Percentiles rank a stretch among this genome's conserved stretches.
Evolutionary conservation across 2,888 invertebrate species (phyloP).

Genomic region (Isoperla grammatica): DNA sequence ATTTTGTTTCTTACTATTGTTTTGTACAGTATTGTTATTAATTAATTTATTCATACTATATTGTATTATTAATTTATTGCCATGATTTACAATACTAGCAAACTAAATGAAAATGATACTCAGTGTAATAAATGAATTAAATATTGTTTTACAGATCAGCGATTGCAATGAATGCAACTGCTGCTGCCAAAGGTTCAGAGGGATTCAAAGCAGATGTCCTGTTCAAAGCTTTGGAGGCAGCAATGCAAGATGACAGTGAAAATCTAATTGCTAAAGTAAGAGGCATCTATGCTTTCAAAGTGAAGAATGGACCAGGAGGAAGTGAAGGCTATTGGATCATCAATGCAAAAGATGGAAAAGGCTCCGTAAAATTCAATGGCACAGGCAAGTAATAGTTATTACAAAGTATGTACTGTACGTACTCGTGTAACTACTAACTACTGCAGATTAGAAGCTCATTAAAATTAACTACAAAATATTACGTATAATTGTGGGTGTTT

Average conservation of each 20-base stretch:
- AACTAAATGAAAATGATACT: no score
- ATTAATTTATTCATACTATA: no score
- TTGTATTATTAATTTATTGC: not conserved
- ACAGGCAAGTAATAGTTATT: conserved; percentile 42
- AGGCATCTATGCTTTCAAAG: conserved; percentile 85
- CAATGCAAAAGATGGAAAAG: conserved; percentile 84
- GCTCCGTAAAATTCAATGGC: conserved; percentile 75
- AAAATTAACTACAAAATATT: no score
- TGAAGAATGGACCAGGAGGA: conserved; percentile 72
- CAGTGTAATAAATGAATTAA: no score
- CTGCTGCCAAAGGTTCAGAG: conserved; percentile 36
- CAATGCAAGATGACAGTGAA: conserved; percentile 74
- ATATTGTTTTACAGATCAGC: conserved; percentile 21
- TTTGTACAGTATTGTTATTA: no score
- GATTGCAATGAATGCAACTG: conserved; percentile 18
- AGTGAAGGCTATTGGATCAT: conserved; percentile 86
- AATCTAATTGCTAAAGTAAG: conserved; percentile 78
- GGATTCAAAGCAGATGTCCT: conserved; percentile 74
- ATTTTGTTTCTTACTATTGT: no score
- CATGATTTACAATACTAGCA: no score
- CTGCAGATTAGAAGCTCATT: no score
- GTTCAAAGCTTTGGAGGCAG: conserved; percentile 73
- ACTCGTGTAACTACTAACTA: no score
- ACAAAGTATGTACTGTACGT: no score
- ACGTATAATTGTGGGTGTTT: no score